Percentiles rank a stretch among this genome's conserved stretches.
Evolutionary conservation across 2,888 invertebrate species (phyloP).

Genomic region (Hermodice carunculata): DNA sequence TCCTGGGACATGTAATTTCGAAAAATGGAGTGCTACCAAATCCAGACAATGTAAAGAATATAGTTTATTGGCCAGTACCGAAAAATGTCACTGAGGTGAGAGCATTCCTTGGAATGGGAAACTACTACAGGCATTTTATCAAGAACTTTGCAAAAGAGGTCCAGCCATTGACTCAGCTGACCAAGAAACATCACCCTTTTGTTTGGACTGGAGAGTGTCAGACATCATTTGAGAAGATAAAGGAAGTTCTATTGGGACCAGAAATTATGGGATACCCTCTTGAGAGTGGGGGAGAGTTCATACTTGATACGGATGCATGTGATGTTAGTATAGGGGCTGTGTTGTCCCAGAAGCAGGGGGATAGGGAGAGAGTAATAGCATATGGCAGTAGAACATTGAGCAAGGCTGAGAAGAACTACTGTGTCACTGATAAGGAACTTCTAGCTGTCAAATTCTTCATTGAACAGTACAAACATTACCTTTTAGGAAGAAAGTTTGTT

Average conservation of each 20-base stretch:
- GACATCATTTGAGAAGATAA: constrained; percentile 19
- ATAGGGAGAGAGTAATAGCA: constrained; percentile 24
- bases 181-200: constrained; percentile 42
- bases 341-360: constrained; percentile 23
- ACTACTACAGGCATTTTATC: constrained; percentile 43
- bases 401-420: constrained; percentile 13
- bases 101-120: constrained; percentile 37
- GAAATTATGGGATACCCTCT: constrained; percentile 25
- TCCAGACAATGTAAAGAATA: constrained; percentile 7
- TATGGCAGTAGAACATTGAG: constrained; percentile 26
- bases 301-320: constrained; percentile 33
- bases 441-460: too few species aligned
- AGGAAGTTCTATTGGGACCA: constrained; percentile 10
- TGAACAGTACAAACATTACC: too few species aligned
- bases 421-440: too few species aligned
- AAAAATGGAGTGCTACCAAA: background rate
- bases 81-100: constrained; percentile 28
- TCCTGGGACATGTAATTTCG: constrained; percentile 15
- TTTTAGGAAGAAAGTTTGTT: too few species aligned
- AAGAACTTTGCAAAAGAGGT: constrained; percentile 28
- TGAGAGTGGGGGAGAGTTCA: constrained; percentile 1
- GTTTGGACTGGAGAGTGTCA: constrained; percentile 5
- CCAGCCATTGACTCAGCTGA: constrained; percentile 32
- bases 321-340: constrained; percentile 27
- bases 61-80: constrained; percentile 33